These are phyloP conservation scores for Notiomystis cincta DNA, from an alignment of 2,113 vertebrate genomes.

Conservation along the genomic window DNA sequence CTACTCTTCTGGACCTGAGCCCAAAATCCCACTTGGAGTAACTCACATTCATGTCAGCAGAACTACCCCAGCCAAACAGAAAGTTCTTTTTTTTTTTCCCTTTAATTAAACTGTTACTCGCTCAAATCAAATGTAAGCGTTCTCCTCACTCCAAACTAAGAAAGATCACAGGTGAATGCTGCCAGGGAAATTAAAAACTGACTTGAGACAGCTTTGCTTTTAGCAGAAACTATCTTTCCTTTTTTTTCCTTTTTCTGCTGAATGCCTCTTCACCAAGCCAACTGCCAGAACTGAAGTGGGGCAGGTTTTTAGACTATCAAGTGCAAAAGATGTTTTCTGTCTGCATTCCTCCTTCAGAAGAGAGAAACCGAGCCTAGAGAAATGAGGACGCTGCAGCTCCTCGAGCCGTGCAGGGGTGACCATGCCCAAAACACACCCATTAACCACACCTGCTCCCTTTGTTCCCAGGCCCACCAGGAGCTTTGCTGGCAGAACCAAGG, in stretches of 20 bases:
- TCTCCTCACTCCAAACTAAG: not conserved
- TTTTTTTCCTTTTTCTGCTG: not conserved
- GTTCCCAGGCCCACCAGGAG: not conserved
- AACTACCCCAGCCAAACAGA: not conserved
- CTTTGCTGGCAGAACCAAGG: not conserved
- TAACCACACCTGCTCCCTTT: not conserved
- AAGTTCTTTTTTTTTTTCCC: not conserved
- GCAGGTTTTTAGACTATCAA: not conserved
- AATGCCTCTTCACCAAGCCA: not conserved
- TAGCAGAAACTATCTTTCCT: not conserved
- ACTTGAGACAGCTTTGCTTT: not conserved
- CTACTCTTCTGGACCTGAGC: not conserved
- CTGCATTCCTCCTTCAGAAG: not conserved
- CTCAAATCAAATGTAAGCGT: not conserved
- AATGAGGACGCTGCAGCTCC: not conserved
- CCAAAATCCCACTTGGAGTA: not conserved
- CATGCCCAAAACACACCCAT: not conserved
- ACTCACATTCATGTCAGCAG: not conserved
- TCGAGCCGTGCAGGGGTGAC: not conserved
- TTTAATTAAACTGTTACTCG: slow-evolving; percentile 7
- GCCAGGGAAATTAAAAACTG: not conserved
- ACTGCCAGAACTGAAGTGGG: not conserved
- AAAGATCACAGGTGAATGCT: not conserved
- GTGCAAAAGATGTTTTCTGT: not conserved
- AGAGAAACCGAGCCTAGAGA: not conserved